A percentile compares a stretch with the other conserved stretches of the same genome.
Conservation (phyloP, 2,113 vertebrate species). For the Struthio camelus region DNA sequence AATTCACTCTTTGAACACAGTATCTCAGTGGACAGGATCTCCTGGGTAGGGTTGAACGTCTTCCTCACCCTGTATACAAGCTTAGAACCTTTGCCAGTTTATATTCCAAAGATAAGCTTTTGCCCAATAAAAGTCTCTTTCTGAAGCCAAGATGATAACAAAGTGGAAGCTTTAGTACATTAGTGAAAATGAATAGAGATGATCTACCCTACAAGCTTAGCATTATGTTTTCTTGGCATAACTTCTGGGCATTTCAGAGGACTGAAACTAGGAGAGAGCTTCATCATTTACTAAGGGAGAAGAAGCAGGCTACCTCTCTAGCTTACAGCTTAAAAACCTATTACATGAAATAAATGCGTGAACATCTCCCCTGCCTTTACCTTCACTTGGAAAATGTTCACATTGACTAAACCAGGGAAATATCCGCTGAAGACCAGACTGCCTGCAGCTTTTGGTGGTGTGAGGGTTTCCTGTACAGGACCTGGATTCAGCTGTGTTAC, state of each 20-base stretch:
- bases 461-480: background rate
- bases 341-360: background rate
- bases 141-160: background rate
- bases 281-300: background rate
- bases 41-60: background rate
- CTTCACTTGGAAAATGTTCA: background rate
- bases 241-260: background rate
- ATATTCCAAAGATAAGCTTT: background rate
- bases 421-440: background rate
- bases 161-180: background rate
- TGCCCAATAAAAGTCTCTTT: background rate
- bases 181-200: background rate
- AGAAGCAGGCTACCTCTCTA: fast-evolving
- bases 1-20: background rate
- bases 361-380: fast-evolving
- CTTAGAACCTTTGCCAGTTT: background rate
- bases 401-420: background rate
- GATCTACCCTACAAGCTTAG: background rate
- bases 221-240: background rate
- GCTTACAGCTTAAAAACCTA: background rate
- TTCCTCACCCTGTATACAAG: background rate
- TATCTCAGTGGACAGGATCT: too few species aligned
- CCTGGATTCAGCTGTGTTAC: background rate
- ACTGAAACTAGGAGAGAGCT: background rate
- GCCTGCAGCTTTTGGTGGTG: background rate